Evolutionary conservation across 2,113 vertebrate species (phyloP), one percentile per base, ranked within the genome.

Genomic region (Xyrauchen texanus): DNA sequence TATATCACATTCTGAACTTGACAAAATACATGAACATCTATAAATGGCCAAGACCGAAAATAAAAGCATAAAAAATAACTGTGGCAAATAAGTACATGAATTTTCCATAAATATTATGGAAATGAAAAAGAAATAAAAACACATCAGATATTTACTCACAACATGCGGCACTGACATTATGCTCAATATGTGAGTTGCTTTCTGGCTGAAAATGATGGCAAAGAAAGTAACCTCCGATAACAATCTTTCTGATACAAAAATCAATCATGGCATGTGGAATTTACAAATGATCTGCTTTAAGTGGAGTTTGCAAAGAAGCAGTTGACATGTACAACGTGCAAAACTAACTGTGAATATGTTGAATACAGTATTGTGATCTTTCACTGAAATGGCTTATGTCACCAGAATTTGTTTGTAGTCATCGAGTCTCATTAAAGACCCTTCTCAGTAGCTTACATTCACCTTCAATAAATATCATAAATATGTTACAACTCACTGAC

Each of bases 381-480:
- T 34, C 21, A 1, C 92, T 89, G 90, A 87, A 89, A 80, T 88
- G 91, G 88, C 86, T 83, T 81, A 88, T 90, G 85, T 83, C 88
- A 90, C 89, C 88, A 89, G 86, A 90, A 84, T 83, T 82, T 69
- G 81, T 83, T 84, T 82, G 70, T 77, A 81, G 75, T 72, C 53
- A 55, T 80, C 45, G 68, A 76, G 86, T 86, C 77, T 86, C 21
- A 34, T 34, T 34, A 34, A 34, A 34, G 21, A 68, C 73, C 78
- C 80, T 84, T 82, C 87, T 93, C 92, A 92, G 92, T 91, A 94
- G 92, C 91, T 90, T 93, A 93, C 92, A 93, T 93, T 94, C 92
- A 92, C 89, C 91, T 91, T 92, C 90, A 93, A 94, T 94, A 94
- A 94, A 94, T 94, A 94, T 88, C 88, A 94, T 93, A 93, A 93